Evolutionary conservation across 2,888 invertebrate species (phyloP).

Genomic region (Perizoma flavofasciatum): DNA sequence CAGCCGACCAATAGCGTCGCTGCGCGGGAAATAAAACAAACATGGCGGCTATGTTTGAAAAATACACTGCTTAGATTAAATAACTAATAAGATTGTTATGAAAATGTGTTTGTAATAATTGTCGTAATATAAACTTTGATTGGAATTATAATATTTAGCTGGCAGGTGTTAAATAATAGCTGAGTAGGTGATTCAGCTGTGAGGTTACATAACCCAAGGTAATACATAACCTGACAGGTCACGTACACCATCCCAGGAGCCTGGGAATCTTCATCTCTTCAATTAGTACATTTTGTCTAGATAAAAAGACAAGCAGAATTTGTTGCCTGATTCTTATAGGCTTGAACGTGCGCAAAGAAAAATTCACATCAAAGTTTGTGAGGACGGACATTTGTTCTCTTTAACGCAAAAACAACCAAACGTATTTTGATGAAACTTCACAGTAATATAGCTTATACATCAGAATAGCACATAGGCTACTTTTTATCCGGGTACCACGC

Average conservation of each 20-base stretch:
- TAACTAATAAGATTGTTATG: constrained; percentile 41
- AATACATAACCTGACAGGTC: background rate
- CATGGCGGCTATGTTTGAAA: constrained; percentile 41
- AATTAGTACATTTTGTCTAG: too few relatives aligned
- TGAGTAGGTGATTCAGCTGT: constrained; percentile 23
- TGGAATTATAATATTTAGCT: constrained; percentile 42
- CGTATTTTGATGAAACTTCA: too few relatives aligned
- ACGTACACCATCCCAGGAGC: background rate
- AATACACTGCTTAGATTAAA: constrained; percentile 37
- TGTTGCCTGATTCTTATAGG: too few relatives aligned
- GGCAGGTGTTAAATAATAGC: constrained; percentile 23
- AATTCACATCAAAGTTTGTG: too few relatives aligned
- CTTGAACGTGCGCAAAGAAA: too few relatives aligned
- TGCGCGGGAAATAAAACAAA: constrained; percentile 47
- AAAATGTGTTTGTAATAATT: constrained; percentile 34
- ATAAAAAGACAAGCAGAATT: too few relatives aligned
- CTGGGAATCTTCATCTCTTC: too few relatives aligned
- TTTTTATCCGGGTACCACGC: too few relatives aligned
- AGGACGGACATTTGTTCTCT: too few relatives aligned
- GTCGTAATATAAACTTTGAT: constrained; percentile 34
- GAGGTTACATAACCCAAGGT: constrained; percentile 10
- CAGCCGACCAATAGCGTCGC: constrained; percentile 41
- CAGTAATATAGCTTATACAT: too few relatives aligned
- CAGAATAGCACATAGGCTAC: too few relatives aligned
- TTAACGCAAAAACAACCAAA: too few relatives aligned